A percentile compares a stretch with the other conserved stretches of the same genome.
Evolutionary conservation across 2,888 invertebrate genomes (phyloP).

Genomic region (Parnassius smintheus): DNA sequence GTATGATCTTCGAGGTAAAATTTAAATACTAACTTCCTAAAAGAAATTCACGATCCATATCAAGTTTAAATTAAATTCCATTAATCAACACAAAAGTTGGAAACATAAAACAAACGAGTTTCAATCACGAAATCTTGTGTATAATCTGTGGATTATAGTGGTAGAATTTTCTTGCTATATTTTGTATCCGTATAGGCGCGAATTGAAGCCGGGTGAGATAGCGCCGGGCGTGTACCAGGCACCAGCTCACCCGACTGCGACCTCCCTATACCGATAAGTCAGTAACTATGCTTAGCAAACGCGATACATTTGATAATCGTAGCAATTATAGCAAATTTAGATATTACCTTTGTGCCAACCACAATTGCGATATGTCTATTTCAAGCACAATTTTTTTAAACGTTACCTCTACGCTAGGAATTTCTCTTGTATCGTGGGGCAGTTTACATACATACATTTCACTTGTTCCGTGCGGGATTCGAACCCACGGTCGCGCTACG

Average conservation of each 20-base stretch:
- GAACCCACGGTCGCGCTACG: too few relatives aligned
- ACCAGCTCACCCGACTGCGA: constrained; percentile 24
- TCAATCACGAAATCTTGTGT: constrained; percentile 30
- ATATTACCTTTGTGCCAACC: constrained; percentile 5
- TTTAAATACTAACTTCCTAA: too few relatives aligned
- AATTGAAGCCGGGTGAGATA: constrained; percentile 32
- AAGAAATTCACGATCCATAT: too few relatives aligned
- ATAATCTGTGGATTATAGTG: constrained; percentile 17
- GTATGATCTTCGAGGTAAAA: too few relatives aligned
- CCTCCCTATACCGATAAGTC: constrained; percentile 9
- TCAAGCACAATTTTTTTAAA: not conserved
- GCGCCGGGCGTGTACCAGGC: constrained; percentile 32
- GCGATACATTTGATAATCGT: constrained; percentile 13
- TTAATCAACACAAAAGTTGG: not conserved
- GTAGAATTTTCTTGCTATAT: not conserved
- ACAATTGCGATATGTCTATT: not conserved
- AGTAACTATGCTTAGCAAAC: constrained; percentile 11
- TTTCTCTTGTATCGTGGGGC: too few relatives aligned
- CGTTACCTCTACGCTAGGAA: too few relatives aligned
- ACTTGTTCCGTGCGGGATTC: too few relatives aligned
- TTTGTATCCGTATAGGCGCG: constrained; percentile 1
- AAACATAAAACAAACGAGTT: constrained; percentile 28
- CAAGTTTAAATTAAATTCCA: too few relatives aligned
- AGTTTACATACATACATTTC: too few relatives aligned
- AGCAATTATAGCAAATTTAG: constrained; percentile 17